These are phyloP conservation scores for Turritopsis rubra DNA, from an alignment of 30 jellyfish, hydroid and myxozoan genomes.

Conservation along the genomic window DNA sequence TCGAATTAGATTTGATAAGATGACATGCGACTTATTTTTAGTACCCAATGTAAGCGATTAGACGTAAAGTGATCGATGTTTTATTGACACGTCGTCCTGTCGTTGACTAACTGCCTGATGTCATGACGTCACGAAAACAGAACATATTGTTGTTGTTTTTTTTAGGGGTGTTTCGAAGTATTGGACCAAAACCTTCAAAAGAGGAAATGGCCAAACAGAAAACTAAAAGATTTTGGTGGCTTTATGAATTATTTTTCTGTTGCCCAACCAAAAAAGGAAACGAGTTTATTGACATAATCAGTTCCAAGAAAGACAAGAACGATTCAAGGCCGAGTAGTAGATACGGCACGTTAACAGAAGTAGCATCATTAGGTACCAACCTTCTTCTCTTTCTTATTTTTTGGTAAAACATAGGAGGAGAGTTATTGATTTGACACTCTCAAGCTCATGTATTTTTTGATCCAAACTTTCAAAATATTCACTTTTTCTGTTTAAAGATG, in stretches of 20 bases:
- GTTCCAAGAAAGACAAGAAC: conserved; percentile 48
- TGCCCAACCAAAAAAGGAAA: conserved; percentile 43
- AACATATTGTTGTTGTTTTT: too few species aligned
- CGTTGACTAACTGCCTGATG: too few species aligned
- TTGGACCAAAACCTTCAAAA: conserved; percentile 80
- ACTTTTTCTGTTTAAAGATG: conserved; percentile 12
- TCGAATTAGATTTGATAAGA: too few species aligned
- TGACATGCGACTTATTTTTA: too few species aligned
- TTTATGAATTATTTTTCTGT: conserved; percentile 59
- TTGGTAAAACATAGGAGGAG: not conserved
- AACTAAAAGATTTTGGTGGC: conserved; percentile 62
- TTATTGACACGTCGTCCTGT: too few species aligned
- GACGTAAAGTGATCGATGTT: too few species aligned
- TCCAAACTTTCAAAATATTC: too few species aligned
- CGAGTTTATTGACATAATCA: conserved; percentile 73
- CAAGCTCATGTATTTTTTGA: too few species aligned
- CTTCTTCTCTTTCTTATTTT: too few species aligned
- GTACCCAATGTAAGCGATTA: too few species aligned
- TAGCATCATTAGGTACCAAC: not conserved
- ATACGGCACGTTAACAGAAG: not conserved
- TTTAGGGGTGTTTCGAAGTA: conserved; percentile 69
- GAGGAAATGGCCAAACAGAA: conserved; percentile 64
- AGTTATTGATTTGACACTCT: too few species aligned
- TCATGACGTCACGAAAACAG: too few species aligned
- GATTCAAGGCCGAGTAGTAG: conserved; percentile 39